A percentile compares a stretch with the other conserved stretches of the same genome.
Evolutionary conservation across 2,113 vertebrate species (phyloP).

Genomic region (Nibea albiflora): DNA sequence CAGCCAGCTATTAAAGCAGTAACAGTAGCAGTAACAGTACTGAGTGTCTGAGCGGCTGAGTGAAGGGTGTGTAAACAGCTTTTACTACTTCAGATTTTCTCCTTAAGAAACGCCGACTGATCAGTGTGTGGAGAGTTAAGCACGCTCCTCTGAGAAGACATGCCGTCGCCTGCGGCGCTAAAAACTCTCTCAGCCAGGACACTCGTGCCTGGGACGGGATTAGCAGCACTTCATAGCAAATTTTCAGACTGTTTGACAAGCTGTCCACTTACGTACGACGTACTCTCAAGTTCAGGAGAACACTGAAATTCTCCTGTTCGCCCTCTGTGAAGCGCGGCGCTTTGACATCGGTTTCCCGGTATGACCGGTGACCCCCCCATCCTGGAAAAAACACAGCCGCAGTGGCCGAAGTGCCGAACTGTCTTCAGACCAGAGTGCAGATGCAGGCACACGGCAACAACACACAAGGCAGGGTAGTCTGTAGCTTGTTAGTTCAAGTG

Average conservation of each 20-base stretch:
- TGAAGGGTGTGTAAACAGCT: constrained; percentile 26
- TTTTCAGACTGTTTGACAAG: constrained; percentile 7
- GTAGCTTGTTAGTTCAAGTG: constrained; percentile 64
- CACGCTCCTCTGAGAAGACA: constrained; percentile 24
- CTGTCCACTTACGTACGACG: not conserved
- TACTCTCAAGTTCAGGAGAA: not conserved
- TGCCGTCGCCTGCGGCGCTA: constrained; percentile 18
- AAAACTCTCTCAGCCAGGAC: constrained; percentile 23
- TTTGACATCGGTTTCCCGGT: constrained; percentile 11
- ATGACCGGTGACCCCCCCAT: constrained; percentile 6
- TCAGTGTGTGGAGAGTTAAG: constrained; percentile 1
- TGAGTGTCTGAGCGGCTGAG: constrained; percentile 2
- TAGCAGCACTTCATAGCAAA: not conserved
- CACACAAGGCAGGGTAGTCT: constrained; percentile 23
- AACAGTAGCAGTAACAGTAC: not conserved
- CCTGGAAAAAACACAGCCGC: not conserved
- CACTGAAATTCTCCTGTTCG: not conserved
- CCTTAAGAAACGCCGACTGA: not conserved
- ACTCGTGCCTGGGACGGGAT: constrained; percentile 26
- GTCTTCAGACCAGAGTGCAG: constrained; percentile 16
- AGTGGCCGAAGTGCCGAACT: not conserved
- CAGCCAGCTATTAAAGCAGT: not conserved
- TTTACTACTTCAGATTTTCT: not conserved
- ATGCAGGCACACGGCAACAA: constrained; percentile 3
- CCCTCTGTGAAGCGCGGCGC: not conserved